These are phyloP conservation scores for Stenoptilia bipunctidactyla DNA, from an alignment of 2,888 invertebrate species.

Conservation along the genomic window DNA sequence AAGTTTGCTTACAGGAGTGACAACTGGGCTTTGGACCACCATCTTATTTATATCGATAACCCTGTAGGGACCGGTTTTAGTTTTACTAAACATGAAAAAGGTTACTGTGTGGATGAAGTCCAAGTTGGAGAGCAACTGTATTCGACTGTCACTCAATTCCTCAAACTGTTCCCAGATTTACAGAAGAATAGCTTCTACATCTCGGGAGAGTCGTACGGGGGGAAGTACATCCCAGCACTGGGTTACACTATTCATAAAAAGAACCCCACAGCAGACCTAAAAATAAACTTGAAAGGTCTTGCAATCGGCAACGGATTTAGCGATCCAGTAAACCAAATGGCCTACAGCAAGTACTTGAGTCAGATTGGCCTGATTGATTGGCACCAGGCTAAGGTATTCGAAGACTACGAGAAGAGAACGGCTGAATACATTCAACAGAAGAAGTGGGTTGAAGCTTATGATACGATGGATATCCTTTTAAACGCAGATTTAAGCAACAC, in stretches of 20 bases:
- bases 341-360: conserved; percentile 84
- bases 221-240: conserved; percentile 82
- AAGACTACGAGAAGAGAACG: conserved; percentile 71
- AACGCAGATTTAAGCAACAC: conserved; percentile 75
- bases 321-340: conserved; percentile 82
- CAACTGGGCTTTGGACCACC: conserved; percentile 84
- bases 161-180: conserved; percentile 83
- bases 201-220: conserved; percentile 92
- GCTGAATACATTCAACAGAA: conserved; percentile 72
- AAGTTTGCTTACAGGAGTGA: conserved; percentile 74
- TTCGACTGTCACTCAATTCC: conserved; percentile 83
- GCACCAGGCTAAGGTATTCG: conserved; percentile 72
- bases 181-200: conserved; percentile 84
- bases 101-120: conserved; percentile 84
- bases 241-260: conserved; percentile 79
- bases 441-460: conserved; percentile 78
- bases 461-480: conserved; percentile 78
- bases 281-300: conserved; percentile 79
- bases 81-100: conserved; percentile 81
- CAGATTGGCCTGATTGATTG: conserved; percentile 80
- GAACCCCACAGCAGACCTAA: conserved; percentile 73
- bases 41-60: conserved; percentile 91
- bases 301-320: conserved; percentile 86
- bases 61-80: conserved; percentile 95
- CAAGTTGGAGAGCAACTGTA: conserved; percentile 87